These are phyloP conservation scores for Melieria crassipennis DNA, from an alignment of 2,888 invertebrate genomes.

Conservation along the genomic window DNA sequence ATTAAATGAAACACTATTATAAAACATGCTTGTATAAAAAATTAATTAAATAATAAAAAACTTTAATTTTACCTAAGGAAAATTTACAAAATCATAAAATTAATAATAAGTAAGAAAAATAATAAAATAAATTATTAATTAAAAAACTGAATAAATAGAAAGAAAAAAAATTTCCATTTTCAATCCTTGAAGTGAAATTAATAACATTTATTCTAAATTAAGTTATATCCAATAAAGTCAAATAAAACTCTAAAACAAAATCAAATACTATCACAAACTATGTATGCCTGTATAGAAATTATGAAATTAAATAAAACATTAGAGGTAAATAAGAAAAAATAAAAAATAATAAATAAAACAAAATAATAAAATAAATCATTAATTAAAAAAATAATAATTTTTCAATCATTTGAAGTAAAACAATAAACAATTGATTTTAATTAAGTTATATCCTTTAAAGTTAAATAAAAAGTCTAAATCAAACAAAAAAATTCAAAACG, in stretches of 20 bases:
- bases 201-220: not conserved
- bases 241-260: not conserved
- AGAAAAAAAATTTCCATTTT: not conserved
- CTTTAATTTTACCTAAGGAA: no score
- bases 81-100: not conserved
- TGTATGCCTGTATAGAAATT: not conserved
- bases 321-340: not conserved
- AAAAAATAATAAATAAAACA: constrained; percentile 4
- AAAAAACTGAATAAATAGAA: not conserved
- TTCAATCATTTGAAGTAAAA: not conserved
- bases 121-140: not conserved
- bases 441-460: no score
- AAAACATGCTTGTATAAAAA: not conserved
- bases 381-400: not conserved
- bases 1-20: not conserved
- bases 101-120: not conserved
- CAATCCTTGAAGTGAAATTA: no score
- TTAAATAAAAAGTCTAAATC: no score
- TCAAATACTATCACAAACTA: not conserved
- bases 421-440: no score
- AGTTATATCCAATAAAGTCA: not conserved
- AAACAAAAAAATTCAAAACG: no score
- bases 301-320: not conserved
- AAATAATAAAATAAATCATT: not conserved
- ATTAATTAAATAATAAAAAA: not conserved